Percentiles rank a stretch among this genome's conserved stretches.
Evolutionary conservation across 2,113 vertebrate genomes (phyloP).

Genomic region (Gnathonemus echidnorhynchus): DNA sequence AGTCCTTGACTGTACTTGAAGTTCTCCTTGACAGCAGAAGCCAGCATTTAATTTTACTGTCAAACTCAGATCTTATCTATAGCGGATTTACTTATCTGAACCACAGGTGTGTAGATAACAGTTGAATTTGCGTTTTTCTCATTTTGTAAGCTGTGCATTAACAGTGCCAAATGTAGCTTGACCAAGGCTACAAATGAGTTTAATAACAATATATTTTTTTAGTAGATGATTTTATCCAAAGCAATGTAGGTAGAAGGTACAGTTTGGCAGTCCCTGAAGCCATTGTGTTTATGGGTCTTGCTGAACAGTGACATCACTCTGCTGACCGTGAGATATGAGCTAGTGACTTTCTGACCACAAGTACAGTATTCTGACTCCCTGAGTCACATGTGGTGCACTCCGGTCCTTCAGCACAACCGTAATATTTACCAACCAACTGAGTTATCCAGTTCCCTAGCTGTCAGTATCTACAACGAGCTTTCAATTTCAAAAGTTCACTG

Average conservation of each 20-base stretch:
- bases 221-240: background rate
- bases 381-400: background rate
- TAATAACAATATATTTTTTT: background rate
- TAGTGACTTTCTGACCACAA: background rate
- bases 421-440: background rate
- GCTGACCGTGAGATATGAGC: background rate
- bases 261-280: background rate
- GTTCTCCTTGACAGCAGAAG: background rate
- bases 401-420: background rate
- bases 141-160: background rate
- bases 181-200: background rate
- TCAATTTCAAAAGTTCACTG: background rate
- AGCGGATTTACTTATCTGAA: background rate
- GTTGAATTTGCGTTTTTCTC: background rate
- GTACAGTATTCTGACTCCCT: background rate
- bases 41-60: background rate
- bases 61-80: background rate
- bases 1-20: background rate
- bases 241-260: background rate
- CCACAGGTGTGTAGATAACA: background rate
- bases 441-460: background rate
- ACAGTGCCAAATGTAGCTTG: background rate
- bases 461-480: background rate
- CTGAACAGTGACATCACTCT: background rate
- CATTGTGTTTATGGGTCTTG: background rate